Base-by-base conservation (phyloP, 1,140 invertebrate genomes). In the Drosophila athabasca region DNA sequence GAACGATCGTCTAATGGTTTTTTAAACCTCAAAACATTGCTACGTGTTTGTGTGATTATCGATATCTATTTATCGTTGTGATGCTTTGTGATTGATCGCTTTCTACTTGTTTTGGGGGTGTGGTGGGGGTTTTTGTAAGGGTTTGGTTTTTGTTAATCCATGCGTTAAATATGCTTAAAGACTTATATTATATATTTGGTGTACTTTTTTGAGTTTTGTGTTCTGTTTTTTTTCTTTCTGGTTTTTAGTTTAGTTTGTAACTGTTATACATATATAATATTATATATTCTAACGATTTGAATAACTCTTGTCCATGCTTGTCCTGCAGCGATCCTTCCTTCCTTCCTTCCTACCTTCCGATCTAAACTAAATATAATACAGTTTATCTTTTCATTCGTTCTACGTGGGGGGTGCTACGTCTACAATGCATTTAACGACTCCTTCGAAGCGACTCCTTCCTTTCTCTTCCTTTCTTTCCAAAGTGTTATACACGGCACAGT, bases 401-500 rank as follows among this genome's bases (percentile, higher is more conserved):
- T 64, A 19, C 35, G 35, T 53, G 15, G 17, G 39, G 61, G 49
- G 65, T 61, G 65, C 66, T 69, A 67, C 67, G 62, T 58, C 65
- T 55, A 58, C 58, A 48, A 53, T 66, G 53, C 46, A 44, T 50
- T 54, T 74, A 35, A 39, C 61, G 52, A 62, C 49, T 60, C 50
- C 54, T 68, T 49, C 60, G 29, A 53, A 61, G 60, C 75, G 68
- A 51, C 19, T 51, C 65, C 11, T 11, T 35, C 35, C 54, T 8
- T 17, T 19, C 17, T 19, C 17, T 53, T 26, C 39, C 39, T 19
- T 67, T 35, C 46, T 74, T 70, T 74, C 72, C 80, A 87, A 87
- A 88, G 90, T 91, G 90, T 91, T 91, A 90, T 48, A 91, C 90
- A 90, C 90, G 90, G 90, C 90, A 91, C 90, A 91, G 85, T 90